Percentiles rank a stretch among this genome's conserved stretches.
Evolutionary conservation across 2,797 vertebrate genomes (phyloP).

Genomic region (Hydrocynus forskahlii): DNA sequence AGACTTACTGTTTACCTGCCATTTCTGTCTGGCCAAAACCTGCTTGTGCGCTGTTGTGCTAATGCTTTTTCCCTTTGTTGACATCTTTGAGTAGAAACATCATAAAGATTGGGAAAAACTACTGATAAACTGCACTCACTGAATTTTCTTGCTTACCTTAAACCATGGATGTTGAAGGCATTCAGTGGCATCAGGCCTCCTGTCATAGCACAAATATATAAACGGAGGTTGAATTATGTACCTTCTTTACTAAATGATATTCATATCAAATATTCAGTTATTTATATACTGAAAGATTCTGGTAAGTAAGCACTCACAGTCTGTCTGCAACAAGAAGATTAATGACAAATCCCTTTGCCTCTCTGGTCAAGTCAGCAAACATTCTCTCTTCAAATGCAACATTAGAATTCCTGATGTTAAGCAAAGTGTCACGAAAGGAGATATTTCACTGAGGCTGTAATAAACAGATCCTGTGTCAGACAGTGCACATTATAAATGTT

Average conservation of each 20-base stretch:
- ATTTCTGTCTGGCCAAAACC: slow-evolving; percentile 88
- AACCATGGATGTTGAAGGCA: slow-evolving; percentile 96
- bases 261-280: background rate
- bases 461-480: background rate
- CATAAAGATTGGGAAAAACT: background rate
- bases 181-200: slow-evolving; percentile 90
- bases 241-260: background rate
- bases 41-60: slow-evolving; percentile 89
- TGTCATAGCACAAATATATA: slow-evolving; percentile 56
- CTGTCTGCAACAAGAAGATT: slow-evolving; percentile 90
- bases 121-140: background rate
- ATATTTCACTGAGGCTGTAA: slow-evolving; percentile 90
- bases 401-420: slow-evolving; percentile 94
- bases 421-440: slow-evolving; percentile 88
- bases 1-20: slow-evolving; percentile 84
- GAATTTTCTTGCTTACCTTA: slow-evolving; percentile 79
- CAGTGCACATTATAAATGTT: background rate
- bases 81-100: slow-evolving; percentile 75
- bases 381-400: slow-evolving; percentile 95
- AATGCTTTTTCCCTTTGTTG: slow-evolving; percentile 87
- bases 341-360: slow-evolving; percentile 94
- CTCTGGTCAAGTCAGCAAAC: slow-evolving; percentile 89
- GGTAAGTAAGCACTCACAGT: slow-evolving; percentile 81
- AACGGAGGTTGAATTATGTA: background rate
- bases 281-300: background rate